Evolutionary conservation across 2,888 invertebrate genomes (phyloP).

Genomic region (Trachelus troglodyta): DNA sequence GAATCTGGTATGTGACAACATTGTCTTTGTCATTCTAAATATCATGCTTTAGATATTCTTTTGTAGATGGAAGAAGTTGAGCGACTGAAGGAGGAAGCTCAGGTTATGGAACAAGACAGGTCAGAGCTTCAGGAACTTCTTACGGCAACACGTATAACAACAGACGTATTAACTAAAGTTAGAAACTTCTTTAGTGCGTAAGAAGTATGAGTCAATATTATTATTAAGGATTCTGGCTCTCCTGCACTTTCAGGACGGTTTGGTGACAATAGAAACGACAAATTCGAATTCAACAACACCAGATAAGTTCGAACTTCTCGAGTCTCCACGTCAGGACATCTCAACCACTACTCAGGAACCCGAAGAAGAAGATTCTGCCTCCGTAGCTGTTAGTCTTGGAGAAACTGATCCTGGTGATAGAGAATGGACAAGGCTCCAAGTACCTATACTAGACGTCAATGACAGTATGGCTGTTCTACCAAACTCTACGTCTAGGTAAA

Average conservation of each 20-base stretch:
- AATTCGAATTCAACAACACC: conserved; percentile 62
- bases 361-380: conserved; percentile 57
- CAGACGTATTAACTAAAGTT: conserved; percentile 10
- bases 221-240: background rate
- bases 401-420: conserved; percentile 62
- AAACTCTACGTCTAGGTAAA: conserved; percentile 39
- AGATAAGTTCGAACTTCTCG: conserved; percentile 60
- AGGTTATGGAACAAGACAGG: conserved; percentile 71
- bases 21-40: background rate
- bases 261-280: conserved; percentile 45
- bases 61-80: conserved; percentile 71
- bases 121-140: conserved; percentile 69
- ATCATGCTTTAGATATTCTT: conserved; percentile 13
- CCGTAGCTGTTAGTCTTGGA: conserved; percentile 56
- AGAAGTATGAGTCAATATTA: background rate
- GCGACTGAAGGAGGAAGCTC: conserved; percentile 69
- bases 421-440: conserved; percentile 66
- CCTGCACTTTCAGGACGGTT: conserved; percentile 35
- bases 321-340: conserved; percentile 51
- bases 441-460: conserved; percentile 51
- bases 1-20: conserved; percentile 36
- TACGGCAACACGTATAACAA: conserved; percentile 28
- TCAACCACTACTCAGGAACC: conserved; percentile 44
- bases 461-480: conserved; percentile 38
- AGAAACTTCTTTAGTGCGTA: background rate